These are phyloP conservation scores for Camponotus pennsylvanicus DNA, from an alignment of 1,140 invertebrate species.

Conservation along the genomic window DNA sequence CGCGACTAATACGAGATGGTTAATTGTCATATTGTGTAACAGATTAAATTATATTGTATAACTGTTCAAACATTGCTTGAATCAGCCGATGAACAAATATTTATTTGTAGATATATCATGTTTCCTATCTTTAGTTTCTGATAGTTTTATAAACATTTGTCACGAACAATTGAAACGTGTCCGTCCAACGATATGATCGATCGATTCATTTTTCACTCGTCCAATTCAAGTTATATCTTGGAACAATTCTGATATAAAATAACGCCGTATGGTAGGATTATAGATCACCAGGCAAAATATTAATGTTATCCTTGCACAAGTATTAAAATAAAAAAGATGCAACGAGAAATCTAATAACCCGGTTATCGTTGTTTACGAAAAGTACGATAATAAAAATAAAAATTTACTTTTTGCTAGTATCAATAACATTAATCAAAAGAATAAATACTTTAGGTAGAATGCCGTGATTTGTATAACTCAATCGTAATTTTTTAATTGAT, in stretches of 20 bases:
- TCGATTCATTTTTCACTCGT: constrained; percentile 62
- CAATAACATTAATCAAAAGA: constrained; percentile 34
- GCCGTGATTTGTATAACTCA: not conserved
- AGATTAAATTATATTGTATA: not conserved
- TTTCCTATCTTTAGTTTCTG: constrained; percentile 33
- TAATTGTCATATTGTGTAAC: not conserved
- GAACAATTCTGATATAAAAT: constrained; percentile 35
- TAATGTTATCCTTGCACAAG: constrained; percentile 21
- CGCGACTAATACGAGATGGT: not conserved
- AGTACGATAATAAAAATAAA: constrained; percentile 10
- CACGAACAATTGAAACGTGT: constrained; percentile 64
- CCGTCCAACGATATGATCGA: constrained; percentile 63
- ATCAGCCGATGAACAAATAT: constrained; percentile 33
- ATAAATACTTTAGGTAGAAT: not conserved
- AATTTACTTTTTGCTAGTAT: constrained; percentile 24
- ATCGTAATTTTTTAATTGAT: constrained; percentile 54
- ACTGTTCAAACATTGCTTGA: not conserved
- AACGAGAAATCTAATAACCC: not conserved
- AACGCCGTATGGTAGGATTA: constrained; percentile 20
- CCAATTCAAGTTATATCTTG: constrained; percentile 27
- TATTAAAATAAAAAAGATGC: constrained; percentile 17
- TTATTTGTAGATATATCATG: constrained; percentile 68
- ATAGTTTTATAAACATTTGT: constrained; percentile 75
- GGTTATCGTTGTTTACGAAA: not conserved
- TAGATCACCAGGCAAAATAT: constrained; percentile 35